A percentile compares a stretch with the other conserved stretches of the same genome.
Evolutionary conservation across 2,888 invertebrate genomes (phyloP).

Genomic region (Microctonus aethiopoides): DNA sequence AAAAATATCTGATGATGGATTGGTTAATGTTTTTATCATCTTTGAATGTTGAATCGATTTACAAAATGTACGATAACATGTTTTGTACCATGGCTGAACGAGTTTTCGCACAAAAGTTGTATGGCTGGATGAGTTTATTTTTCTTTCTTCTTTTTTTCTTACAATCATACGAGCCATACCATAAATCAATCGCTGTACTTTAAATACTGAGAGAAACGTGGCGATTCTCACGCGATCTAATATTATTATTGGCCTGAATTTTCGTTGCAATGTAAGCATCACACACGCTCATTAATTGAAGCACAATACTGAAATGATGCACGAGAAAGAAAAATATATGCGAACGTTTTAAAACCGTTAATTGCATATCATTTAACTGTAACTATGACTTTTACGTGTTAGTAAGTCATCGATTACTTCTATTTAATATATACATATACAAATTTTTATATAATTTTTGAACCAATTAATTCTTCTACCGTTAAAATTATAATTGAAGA

Average conservation of each 20-base stretch:
- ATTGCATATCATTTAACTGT: slow-evolving; percentile 16
- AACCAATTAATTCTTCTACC: slow-evolving; percentile 15
- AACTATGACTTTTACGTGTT: slow-evolving; percentile 14
- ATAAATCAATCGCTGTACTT: neutral
- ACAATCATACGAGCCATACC: neutral
- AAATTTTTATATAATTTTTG: slow-evolving; percentile 11
- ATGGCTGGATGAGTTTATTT: neutral
- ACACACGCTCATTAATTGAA: slow-evolving; percentile 8
- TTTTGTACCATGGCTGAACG: neutral
- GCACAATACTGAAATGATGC: neutral
- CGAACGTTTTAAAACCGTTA: slow-evolving; percentile 5
- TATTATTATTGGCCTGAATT: slow-evolving; percentile 15
- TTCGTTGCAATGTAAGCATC: neutral
- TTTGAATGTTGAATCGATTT: neutral
- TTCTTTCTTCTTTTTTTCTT: neutral
- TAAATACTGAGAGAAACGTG: neutral
- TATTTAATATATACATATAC: neutral
- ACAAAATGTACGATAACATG: neutral
- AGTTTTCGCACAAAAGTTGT: neutral
- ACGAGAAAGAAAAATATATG: neutral
- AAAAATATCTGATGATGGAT: neutral
- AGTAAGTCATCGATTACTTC: slow-evolving; percentile 10
- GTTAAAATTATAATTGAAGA: slow-evolving; percentile 7
- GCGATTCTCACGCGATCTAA: neutral
- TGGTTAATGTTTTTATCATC: neutral